Percentiles rank a stretch among this genome's conserved stretches.
Evolutionary conservation across 35 echinoderm and acorn worm genomes (phyloP).

Genomic region (Stichopus chloronotus): DNA sequence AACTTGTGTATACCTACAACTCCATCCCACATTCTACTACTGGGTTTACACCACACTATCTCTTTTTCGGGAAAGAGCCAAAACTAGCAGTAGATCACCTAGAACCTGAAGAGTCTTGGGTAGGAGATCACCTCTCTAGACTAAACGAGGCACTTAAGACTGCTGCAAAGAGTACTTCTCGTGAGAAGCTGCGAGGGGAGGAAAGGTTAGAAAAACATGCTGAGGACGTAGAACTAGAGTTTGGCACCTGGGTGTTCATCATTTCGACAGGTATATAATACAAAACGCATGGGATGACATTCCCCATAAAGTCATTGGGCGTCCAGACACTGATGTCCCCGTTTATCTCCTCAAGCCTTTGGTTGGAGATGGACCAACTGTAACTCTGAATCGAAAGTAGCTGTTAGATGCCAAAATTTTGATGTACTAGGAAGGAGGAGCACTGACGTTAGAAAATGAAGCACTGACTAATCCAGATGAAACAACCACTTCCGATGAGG

Average conservation of each 20-base stretch:
- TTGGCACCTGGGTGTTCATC: constrained; percentile 65
- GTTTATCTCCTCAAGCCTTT: constrained; percentile 57
- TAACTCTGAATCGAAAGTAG: constrained; percentile 51
- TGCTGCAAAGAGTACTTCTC: constrained; percentile 61
- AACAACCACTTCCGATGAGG: background rate
- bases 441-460: no score
- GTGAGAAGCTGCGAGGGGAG: constrained; percentile 51
- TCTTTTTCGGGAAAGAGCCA: constrained; percentile 75
- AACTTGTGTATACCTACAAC: constrained; percentile 77
- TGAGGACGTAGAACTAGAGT: constrained; percentile 27
- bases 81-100: constrained; percentile 66
- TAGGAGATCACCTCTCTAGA: constrained; percentile 58
- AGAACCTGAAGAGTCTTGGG: constrained; percentile 33
- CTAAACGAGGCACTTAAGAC: constrained; percentile 56
- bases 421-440: background rate
- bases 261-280: constrained; percentile 60
- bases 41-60: constrained; percentile 71
- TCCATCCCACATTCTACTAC: constrained; percentile 69
- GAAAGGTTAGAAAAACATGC: constrained; percentile 42
- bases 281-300: constrained; percentile 46
- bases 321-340: constrained; percentile 38
- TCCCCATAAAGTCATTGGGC: background rate
- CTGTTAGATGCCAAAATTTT: constrained; percentile 35
- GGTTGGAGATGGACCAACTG: constrained; percentile 7
- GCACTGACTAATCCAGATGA: no score